phyloP scores from a whole-genome alignment of 1,140 invertebrate genomes.

The Drosophila busckii region DNA sequence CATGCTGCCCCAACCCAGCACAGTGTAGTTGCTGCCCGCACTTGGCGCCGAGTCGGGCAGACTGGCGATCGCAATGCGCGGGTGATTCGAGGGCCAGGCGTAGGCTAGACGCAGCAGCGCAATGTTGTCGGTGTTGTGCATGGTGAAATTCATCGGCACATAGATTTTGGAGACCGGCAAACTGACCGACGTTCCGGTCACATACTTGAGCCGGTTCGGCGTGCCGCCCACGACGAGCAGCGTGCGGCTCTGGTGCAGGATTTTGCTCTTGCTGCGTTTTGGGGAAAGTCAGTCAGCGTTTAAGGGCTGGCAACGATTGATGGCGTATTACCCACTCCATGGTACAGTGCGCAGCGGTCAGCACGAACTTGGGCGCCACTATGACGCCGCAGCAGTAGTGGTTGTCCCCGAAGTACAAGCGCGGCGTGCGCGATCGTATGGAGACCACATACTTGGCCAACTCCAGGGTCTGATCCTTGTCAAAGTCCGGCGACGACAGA shows the following conservation, averaged over 20 bases:
- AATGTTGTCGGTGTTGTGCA: slow-evolving; percentile 47
- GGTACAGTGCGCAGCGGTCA: slow-evolving; percentile 44
- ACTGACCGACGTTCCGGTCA: not conserved
- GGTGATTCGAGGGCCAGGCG: slow-evolving; percentile 19
- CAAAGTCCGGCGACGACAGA: slow-evolving; percentile 17
- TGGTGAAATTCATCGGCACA: slow-evolving; percentile 33
- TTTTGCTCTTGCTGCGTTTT: slow-evolving; percentile 37
- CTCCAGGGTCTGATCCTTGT: not conserved
- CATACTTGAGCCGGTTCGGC: slow-evolving; percentile 19
- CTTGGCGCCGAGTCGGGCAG: slow-evolving; percentile 21
- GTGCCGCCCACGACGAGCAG: slow-evolving; percentile 41
- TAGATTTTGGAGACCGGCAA: slow-evolving; percentile 22
- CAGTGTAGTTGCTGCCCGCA: slow-evolving; percentile 16
- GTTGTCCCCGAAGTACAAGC: slow-evolving; percentile 37
- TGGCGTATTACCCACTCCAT: slow-evolving; percentile 50
- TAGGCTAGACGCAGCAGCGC: slow-evolving; percentile 19
- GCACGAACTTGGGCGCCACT: slow-evolving; percentile 18
- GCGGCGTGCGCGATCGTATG: slow-evolving; percentile 35
- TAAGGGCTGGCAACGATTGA: too few species aligned
- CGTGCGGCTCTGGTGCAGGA: slow-evolving; percentile 17
- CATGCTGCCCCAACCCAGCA: slow-evolving; percentile 51
- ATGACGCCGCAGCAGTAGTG: slow-evolving; percentile 43
- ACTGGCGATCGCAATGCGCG: slow-evolving; percentile 12
- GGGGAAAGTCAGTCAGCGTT: not conserved
- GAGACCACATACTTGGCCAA: slow-evolving; percentile 43